These are phyloP conservation scores for Leptosomus discolor DNA, from an alignment of 2,113 vertebrate genomes.

Conservation along the genomic window DNA sequence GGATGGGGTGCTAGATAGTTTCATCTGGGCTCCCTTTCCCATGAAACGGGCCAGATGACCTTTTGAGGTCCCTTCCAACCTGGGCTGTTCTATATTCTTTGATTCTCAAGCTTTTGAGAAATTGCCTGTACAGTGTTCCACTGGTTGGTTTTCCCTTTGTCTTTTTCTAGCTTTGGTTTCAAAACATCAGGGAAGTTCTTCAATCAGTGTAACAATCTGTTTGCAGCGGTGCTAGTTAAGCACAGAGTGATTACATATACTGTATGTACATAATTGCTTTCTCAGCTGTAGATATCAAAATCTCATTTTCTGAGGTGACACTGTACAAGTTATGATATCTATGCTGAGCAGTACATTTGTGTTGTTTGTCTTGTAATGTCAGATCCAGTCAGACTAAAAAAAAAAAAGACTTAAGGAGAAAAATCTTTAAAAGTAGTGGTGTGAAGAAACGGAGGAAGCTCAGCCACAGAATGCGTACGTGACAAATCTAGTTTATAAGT, in stretches of 20 bases:
- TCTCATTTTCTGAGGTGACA: neutral
- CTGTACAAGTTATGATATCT: neutral
- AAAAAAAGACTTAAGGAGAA: neutral
- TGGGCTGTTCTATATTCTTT: neutral
- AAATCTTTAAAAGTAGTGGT: neutral
- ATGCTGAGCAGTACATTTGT: fast-evolving
- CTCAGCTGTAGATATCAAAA: neutral
- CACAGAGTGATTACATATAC: neutral
- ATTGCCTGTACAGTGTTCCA: neutral
- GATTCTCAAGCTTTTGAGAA: neutral
- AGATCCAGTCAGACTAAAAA: neutral
- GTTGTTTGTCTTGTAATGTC: neutral
- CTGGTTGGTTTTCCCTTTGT: neutral
- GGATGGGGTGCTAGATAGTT: neutral
- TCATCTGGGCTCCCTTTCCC: neutral
- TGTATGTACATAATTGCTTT: neutral
- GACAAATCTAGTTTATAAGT: neutral
- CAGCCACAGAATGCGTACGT: neutral
- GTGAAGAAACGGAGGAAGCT: neutral
- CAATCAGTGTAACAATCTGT: neutral
- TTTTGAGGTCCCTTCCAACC: neutral
- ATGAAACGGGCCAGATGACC: neutral
- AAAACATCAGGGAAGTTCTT: neutral
- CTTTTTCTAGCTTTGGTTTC: neutral
- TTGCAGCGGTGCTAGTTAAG: neutral